Percentiles rank a stretch among this genome's conserved stretches.
Conservation (phyloP, 2,113 vertebrate species). For the Nycticebus coucang region DNA sequence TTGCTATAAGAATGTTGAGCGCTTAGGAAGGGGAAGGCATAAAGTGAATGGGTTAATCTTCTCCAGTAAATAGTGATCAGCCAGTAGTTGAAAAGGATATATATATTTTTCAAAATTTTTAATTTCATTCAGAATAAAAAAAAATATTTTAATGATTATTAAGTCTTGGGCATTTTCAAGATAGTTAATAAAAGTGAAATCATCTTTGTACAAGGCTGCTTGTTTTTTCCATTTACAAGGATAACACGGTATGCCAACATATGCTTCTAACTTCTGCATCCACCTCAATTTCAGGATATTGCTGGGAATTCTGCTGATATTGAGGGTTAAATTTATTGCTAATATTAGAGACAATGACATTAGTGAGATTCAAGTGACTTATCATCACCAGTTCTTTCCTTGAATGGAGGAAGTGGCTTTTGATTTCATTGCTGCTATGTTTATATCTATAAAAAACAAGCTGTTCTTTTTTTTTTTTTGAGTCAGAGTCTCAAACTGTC, state of each 20-base stretch:
- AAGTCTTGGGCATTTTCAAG: not conserved
- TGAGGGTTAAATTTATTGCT: slow-evolving; percentile 13
- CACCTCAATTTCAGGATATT: not conserved
- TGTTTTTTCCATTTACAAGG: not conserved
- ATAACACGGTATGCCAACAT: not conserved
- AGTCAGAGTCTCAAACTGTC: too few relatives aligned
- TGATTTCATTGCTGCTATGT: not conserved
- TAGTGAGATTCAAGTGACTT: slow-evolving; percentile 15
- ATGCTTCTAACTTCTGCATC: not conserved
- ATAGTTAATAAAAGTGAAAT: not conserved
- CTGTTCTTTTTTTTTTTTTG: not conserved
- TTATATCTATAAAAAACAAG: not conserved
- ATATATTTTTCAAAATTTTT: not conserved
- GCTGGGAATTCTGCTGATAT: not conserved
- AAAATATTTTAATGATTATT: slow-evolving; percentile 7
- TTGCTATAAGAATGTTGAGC: not conserved
- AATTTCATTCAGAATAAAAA: not conserved
- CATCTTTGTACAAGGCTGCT: not conserved
- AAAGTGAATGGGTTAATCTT: not conserved
- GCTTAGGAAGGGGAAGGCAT: not conserved
- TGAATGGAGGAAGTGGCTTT: slow-evolving; percentile 17
- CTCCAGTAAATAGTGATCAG: not conserved
- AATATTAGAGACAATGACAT: not conserved
- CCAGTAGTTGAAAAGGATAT: not conserved
- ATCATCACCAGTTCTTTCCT: not conserved